These are phyloP conservation scores for Sialis fuliginosa DNA, from an alignment of 2,888 invertebrate genomes.

Conservation along the genomic window DNA sequence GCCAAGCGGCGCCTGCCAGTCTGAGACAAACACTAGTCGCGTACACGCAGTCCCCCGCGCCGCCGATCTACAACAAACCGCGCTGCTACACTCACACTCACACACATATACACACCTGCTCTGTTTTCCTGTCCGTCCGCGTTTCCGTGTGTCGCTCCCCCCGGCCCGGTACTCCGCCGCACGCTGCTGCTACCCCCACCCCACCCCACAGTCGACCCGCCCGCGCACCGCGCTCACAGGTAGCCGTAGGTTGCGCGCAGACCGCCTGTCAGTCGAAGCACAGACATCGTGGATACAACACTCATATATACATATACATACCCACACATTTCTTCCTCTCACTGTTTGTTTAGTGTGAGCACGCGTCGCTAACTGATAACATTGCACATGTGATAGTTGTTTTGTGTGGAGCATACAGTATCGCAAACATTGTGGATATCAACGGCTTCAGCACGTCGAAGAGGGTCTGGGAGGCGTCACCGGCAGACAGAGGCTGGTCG, in stretches of 20 bases:
- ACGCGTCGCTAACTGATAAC: no score
- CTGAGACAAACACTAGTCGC: conserved; percentile 21
- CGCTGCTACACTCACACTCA: conserved; percentile 35
- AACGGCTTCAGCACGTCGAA: conserved; percentile 26
- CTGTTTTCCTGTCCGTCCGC: conserved; percentile 18
- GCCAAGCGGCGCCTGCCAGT: conserved; percentile 24
- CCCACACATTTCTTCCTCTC: no score
- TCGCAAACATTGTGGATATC: conserved; percentile 22
- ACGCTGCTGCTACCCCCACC: conserved; percentile 37
- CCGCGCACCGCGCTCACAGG: conserved; percentile 21
- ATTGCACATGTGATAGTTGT: no score
- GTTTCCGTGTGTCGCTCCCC: conserved; percentile 20
- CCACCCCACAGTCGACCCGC: conserved; percentile 29
- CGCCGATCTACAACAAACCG: conserved; percentile 34
- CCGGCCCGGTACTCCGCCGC: conserved; percentile 38
- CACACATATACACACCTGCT: conserved; percentile 26
- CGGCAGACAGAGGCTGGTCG: conserved; percentile 23
- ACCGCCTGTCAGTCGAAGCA: background rate
- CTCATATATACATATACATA: no score
- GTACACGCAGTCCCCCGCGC: conserved; percentile 32
- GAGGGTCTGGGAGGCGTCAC: conserved; percentile 24
- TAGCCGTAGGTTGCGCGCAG: conserved; percentile 11
- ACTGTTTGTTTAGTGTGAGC: no score
- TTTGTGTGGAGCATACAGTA: background rate
- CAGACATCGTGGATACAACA: background rate